These are phyloP conservation scores for Rhinogobius similis DNA, from an alignment of 2,113 vertebrate species.

Conservation along the genomic window DNA sequence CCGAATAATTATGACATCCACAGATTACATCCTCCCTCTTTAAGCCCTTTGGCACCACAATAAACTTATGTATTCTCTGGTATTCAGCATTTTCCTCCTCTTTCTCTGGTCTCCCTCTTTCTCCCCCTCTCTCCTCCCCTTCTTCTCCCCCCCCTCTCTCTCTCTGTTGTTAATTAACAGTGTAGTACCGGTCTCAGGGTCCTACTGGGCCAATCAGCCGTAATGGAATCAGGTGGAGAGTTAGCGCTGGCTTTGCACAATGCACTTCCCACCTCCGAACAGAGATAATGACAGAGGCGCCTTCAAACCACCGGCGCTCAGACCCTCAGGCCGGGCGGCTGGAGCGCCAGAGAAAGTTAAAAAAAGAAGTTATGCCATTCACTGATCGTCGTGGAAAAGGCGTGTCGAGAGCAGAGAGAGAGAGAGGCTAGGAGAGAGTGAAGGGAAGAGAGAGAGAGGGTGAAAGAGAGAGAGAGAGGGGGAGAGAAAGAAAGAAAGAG, in stretches of 20 bases:
- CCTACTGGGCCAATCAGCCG: slow-evolving; percentile 72
- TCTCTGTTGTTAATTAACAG: slow-evolving; percentile 74
- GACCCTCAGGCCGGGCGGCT: not conserved
- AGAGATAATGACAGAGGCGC: not conserved
- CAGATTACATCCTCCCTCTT: not conserved
- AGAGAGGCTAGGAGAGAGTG: no score
- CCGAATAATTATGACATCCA: no score
- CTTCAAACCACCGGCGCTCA: not conserved
- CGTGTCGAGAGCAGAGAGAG: no score
- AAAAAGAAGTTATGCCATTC: no score
- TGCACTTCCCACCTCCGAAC: slow-evolving; percentile 4
- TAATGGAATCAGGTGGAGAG: slow-evolving; percentile 70
- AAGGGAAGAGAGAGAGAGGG: no score
- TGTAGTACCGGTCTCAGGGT: slow-evolving; percentile 37
- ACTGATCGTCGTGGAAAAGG: no score
- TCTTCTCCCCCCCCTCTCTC: slow-evolving; percentile 37
- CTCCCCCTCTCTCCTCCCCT: slow-evolving; percentile 43
- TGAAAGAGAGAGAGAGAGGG: no score
- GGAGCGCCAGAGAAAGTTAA: no score
- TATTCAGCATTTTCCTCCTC: not conserved
- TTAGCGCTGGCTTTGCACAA: slow-evolving; percentile 70
- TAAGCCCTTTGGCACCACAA: not conserved
- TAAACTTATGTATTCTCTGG: not conserved
- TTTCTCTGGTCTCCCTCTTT: not conserved
- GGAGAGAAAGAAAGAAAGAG: no score